Evolutionary conservation across 2,888 invertebrate species (phyloP), one percentile per base, ranked within the genome.

Genomic region (Tiphia femorata): DNA sequence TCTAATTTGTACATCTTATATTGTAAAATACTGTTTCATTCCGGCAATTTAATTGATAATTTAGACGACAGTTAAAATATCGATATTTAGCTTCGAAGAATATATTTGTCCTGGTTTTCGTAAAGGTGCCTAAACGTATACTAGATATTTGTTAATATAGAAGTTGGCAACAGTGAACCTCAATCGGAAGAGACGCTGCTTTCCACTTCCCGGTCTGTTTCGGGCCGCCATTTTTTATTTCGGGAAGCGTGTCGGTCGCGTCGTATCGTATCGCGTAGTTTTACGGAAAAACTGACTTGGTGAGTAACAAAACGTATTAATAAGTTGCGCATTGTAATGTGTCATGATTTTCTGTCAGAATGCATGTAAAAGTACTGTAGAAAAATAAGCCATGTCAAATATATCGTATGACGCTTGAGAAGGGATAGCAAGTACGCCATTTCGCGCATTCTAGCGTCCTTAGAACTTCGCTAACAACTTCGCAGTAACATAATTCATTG

Each of bases 221-320:
- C 70, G 62, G 60, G 71, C 65, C 73, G 74, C 80, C 78, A 78
- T 77, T 77, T 77, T 77, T 73, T 73, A 71, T 52, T 33, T 65
- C 67, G 67, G 60, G 47, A 66, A 76, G 69, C 78, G 78, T 76
- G 76, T 63, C 46, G 59, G 56, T 67, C 72, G 74, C 68, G 72
- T 77, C 69, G 73, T 70, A 60, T 70, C 52, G 62, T 69, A 68
- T 72, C 68, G 62, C 65, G 67, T 70, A 58, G 64, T 72, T 77
- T 76, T 75, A 75, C 71, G 57, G 63, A 67, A 67, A 71, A 65
- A 76, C 64, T 70, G 77, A 78, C 72, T 76, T 73, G 79, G 78
- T 78, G 58, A 78, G 78, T 78, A 51, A 25, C 29, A 10, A 35
- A 44, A 23, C 42, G 46, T 17, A 46, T n/a, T 1, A 44, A 7